Base-by-base conservation (phyloP, 2,888 invertebrate genomes). In the Drosophila paracracens region DNA sequence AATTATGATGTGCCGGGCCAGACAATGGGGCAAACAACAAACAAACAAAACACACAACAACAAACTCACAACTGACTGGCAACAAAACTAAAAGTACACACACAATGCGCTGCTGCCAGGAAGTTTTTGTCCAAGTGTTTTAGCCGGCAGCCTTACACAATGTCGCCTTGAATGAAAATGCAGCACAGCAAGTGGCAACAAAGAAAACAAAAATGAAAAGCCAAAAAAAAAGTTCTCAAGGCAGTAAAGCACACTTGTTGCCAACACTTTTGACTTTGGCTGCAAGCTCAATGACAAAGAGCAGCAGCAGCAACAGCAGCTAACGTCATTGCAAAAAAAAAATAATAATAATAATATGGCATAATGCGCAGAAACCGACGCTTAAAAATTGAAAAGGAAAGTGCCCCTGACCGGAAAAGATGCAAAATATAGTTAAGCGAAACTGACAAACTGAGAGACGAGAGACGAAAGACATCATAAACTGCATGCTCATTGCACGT, bases 381-480 rank as follows among this genome's bases (percentile, higher is more conserved):
- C 58, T 62, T n/a, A 8, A 71, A 75, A 76, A 79, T 75, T 88
- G 85, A 85, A 85, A 85, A 85, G 85, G 88, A 85, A 85, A 85
- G 84, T 85, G 88, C 88, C 85, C 85, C 85, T 88, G 88, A 88
- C 86, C 83, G 83, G 75, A 76, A 74, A 74, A 82, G 70, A 46
- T 46, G 46, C 46, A 46, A 46, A 70, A 70, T 54, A 62, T 65
- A 51, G 78, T 80, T 77, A 79, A 79, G 72, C 76, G 67, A 81
- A 70, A 51, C 62, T 53, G 25, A 35, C 2, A 25, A 11, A 25
- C 16, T 25, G 21, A 18, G 18, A 53, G 35, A 35, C 7, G 54
- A 18, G 7, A 38, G 54, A 56, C 11, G 46, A 75, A 43, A 5
- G 27, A 40, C 52, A 63, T 50, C 43, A 64, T 70, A 76, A 83